A percentile compares a stretch with the other conserved stretches of the same genome.
phyloP scores from a whole-genome alignment of 2,113 vertebrate genomes.

The Myrmophylax atrothorax region DNA sequence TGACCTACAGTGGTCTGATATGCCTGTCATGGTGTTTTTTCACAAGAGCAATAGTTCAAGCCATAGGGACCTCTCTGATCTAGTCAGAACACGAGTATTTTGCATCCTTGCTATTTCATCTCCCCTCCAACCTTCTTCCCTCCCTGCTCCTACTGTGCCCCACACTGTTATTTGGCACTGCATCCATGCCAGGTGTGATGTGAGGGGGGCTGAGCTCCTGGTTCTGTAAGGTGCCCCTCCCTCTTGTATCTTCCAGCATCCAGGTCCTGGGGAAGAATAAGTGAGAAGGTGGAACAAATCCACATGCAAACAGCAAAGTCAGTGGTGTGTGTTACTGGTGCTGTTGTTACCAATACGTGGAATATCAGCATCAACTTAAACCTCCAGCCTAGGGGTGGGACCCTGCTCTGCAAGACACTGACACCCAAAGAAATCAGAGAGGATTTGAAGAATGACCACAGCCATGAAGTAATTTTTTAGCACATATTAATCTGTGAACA shows the following conservation, averaged over 20 bases:
- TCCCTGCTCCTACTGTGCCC: rapidly evolving
- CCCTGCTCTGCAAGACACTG: not conserved
- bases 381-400: not conserved
- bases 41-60: not conserved
- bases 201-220: not conserved
- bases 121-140: not conserved
- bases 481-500: not conserved
- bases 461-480: not conserved
- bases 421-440: not conserved
- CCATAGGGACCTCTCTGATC: not conserved
- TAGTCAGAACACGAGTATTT: rapidly evolving
- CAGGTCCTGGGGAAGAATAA: no score
- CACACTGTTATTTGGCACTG: not conserved
- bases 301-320: not conserved
- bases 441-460: not conserved
- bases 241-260: not conserved
- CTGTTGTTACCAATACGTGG: not conserved
- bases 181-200: rapidly evolving
- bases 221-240: not conserved
- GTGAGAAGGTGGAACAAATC: not conserved
- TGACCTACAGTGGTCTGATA: rapidly evolving
- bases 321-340: not conserved
- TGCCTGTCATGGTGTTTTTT: not conserved
- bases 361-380: not conserved
- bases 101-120: not conserved